These are phyloP conservation scores for Amiota mariae DNA, from an alignment of 2,888 invertebrate species.

Conservation along the genomic window DNA sequence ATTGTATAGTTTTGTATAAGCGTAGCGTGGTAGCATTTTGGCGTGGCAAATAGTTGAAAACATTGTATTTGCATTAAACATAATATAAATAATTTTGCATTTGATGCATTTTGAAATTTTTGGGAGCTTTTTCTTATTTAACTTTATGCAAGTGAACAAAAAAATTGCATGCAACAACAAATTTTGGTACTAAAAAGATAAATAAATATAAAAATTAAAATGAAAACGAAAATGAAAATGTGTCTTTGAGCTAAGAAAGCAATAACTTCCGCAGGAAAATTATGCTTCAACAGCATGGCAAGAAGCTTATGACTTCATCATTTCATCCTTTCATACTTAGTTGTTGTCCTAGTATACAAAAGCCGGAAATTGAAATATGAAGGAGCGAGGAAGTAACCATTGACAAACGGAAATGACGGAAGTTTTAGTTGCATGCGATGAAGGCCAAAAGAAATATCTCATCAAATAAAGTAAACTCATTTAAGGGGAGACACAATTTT, in stretches of 20 bases:
- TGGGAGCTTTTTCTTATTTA: conserved; percentile 27
- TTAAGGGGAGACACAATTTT: not conserved
- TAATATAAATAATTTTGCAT: conserved; percentile 2
- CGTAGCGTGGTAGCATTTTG: not conserved
- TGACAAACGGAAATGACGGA: conserved; percentile 48
- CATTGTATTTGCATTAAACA: not conserved
- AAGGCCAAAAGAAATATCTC: not conserved
- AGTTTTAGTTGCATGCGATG: conserved; percentile 35
- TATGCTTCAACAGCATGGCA: not conserved
- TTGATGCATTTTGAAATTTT: conserved; percentile 18
- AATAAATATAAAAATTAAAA: not conserved
- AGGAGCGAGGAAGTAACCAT: conserved; percentile 23
- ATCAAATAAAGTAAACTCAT: not conserved
- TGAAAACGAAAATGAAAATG: not conserved
- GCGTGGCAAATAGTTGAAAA: not conserved
- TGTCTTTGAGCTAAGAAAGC: not conserved
- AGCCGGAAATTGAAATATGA: conserved; percentile 63
- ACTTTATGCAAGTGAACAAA: not conserved
- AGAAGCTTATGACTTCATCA: not conserved
- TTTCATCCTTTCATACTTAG: not conserved
- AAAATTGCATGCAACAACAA: conserved; percentile 4
- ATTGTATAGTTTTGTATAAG: not conserved
- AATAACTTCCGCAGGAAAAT: not conserved
- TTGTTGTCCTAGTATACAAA: not conserved
- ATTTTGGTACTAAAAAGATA: no score